These are phyloP conservation scores for Arrhopalites spinosus DNA, from an alignment of 2,888 invertebrate genomes.

Conservation along the genomic window DNA sequence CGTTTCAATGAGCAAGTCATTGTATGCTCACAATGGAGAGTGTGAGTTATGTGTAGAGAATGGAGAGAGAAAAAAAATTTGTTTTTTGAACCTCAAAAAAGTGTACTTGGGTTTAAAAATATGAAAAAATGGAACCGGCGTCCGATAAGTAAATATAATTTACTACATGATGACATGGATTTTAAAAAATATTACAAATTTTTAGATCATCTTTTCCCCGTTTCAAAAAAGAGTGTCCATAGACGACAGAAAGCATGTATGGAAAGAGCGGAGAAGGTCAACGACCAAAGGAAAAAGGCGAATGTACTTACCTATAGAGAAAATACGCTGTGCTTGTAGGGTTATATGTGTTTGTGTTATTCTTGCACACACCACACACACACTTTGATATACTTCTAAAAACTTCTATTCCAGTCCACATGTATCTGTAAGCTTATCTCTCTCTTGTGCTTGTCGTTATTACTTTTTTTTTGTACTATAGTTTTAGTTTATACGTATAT, in stretches of 20 bases:
- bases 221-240: conserved; percentile 18
- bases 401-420: too few relatives aligned
- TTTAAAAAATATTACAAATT: conserved; percentile 1
- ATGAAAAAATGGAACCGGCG: conserved; percentile 27
- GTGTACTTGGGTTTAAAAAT: not conserved
- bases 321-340: not conserved
- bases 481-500: too few relatives aligned
- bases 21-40: too few relatives aligned
- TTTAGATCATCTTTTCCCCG: not conserved
- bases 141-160: conserved; percentile 26
- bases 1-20: too few relatives aligned
- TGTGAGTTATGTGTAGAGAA: not conserved
- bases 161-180: conserved; percentile 14
- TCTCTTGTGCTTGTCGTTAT: too few relatives aligned
- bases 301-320: conserved; percentile 50
- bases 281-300: conserved; percentile 56
- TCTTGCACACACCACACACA: too few relatives aligned
- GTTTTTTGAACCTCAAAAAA: conserved; percentile 4
- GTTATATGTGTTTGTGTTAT: too few relatives aligned
- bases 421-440: not conserved
- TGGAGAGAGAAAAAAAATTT: not conserved
- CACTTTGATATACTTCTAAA: not conserved
- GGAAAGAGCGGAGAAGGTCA: conserved; percentile 50
- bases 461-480: too few relatives aligned
- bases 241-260: not conserved